Evolutionary conservation across 2,888 invertebrate species (phyloP).

Genomic region (Pasiphila rectangulata): DNA sequence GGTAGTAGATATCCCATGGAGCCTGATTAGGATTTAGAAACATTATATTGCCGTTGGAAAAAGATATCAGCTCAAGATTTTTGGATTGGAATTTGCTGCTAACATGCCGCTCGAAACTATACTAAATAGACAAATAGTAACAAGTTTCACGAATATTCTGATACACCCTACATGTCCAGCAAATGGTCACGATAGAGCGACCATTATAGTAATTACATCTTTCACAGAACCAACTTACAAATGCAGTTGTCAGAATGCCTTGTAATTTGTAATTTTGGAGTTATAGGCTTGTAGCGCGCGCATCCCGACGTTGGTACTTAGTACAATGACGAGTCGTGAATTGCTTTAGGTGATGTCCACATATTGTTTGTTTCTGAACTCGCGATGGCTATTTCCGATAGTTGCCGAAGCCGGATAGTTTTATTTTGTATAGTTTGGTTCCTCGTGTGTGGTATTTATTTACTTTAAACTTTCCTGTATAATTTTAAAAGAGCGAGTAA

Average conservation of each 20-base stretch:
- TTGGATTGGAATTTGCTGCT: too few relatives aligned
- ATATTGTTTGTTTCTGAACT: constrained; percentile 66
- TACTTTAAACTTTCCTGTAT: too few relatives aligned
- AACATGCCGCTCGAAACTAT: too few relatives aligned
- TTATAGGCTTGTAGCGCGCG: constrained; percentile 36
- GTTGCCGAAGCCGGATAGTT: too few relatives aligned
- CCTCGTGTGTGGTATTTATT: too few relatives aligned
- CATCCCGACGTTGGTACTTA: constrained; percentile 44
- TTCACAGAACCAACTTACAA: constrained; percentile 44
- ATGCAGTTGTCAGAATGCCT: constrained; percentile 37
- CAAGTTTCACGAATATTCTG: neutral
- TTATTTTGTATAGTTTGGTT: too few relatives aligned
- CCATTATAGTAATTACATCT: constrained; percentile 72
- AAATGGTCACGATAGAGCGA: constrained; percentile 65
- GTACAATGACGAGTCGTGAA: constrained; percentile 71
- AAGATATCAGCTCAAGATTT: too few relatives aligned
- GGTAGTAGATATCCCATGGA: too few relatives aligned
- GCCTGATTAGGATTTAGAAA: too few relatives aligned
- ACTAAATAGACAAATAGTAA: too few relatives aligned
- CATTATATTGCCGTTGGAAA: too few relatives aligned
- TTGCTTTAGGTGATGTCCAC: constrained; percentile 61
- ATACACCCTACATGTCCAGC: constrained; percentile 44
- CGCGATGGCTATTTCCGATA: constrained; percentile 50
- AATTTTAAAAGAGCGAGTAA: too few relatives aligned
- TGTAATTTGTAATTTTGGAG: constrained; percentile 34